Evolutionary conservation across 2,888 invertebrate genomes (phyloP).

Genomic region (Habrosyne pyritoides): DNA sequence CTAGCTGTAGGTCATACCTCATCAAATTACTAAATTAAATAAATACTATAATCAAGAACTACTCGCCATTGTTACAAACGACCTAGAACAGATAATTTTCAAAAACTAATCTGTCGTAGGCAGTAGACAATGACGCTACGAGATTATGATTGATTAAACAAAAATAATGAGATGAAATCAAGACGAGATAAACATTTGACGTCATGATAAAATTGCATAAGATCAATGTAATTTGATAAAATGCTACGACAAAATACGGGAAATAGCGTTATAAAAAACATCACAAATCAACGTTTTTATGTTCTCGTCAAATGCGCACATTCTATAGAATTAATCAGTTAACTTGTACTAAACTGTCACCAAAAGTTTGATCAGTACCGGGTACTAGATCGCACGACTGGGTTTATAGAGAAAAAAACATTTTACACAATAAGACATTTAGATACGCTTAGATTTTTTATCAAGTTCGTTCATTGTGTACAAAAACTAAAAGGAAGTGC

Average conservation of each 20-base stretch:
- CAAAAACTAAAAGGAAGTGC: slow-evolving; percentile 33
- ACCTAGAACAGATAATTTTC: not conserved
- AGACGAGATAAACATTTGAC: no score
- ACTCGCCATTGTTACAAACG: not conserved
- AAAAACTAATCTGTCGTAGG: not conserved
- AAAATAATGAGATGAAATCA: no score
- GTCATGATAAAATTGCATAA: not conserved
- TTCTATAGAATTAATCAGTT: slow-evolving; percentile 4
- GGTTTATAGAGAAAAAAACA: slow-evolving; percentile 21
- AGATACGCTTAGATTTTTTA: slow-evolving; percentile 29
- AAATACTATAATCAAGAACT: not conserved
- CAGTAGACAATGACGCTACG: not conserved
- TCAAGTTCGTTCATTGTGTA: slow-evolving; percentile 11
- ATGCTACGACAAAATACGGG: slow-evolving; percentile 7
- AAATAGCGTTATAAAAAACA: slow-evolving; percentile 8
- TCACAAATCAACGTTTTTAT: slow-evolving; percentile 15
- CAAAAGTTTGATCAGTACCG: slow-evolving; percentile 16
- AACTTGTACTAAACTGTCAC: slow-evolving; percentile 12
- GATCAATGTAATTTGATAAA: not conserved
- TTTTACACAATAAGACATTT: slow-evolving; percentile 20
- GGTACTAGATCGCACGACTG: slow-evolving; percentile 26
- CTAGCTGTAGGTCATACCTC: slow-evolving; percentile 33
- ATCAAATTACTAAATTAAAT: slow-evolving; percentile 15
- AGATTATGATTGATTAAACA: no score
- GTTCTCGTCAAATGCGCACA: not conserved